Evolutionary conservation across 1,140 invertebrate genomes (phyloP).

Genomic region (Halictus rubicundus): DNA sequence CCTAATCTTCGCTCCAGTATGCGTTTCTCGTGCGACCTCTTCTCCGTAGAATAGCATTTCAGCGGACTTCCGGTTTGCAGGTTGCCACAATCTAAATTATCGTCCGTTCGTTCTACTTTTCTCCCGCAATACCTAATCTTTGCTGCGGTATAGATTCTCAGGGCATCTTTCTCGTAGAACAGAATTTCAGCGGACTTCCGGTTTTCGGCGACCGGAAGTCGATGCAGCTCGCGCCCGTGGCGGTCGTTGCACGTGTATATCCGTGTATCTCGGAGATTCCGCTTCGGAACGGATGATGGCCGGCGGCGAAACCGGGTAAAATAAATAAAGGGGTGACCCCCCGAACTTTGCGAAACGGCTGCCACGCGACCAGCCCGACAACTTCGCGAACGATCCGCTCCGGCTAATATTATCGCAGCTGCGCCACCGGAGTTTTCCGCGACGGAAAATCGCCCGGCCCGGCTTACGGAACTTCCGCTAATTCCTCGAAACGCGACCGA

Average conservation of each 20-base stretch:
- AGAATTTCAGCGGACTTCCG: no score
- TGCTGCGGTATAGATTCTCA: no score
- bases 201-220: no score
- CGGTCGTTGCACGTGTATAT: background rate
- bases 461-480: constrained; percentile 23
- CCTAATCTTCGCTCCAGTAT: no score
- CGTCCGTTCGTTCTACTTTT: no score
- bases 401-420: constrained; percentile 34
- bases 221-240: no score
- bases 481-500: constrained; percentile 7
- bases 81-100: no score
- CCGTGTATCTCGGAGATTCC: constrained; percentile 17
- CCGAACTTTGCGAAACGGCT: constrained; percentile 28
- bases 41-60: no score
- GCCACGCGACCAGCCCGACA: constrained; percentile 13
- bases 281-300: constrained; percentile 47
- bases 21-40: no score
- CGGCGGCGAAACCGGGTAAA: constrained; percentile 35
- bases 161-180: no score
- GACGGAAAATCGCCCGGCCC: constrained; percentile 15
- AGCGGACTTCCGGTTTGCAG: no score
- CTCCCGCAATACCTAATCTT: no score
- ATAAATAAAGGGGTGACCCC: constrained; percentile 51
- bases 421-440: constrained; percentile 29
- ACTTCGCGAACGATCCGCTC: background rate